Evolutionary conservation across 92 coral and sea anemone genomes (phyloP).

Genomic region (Parazoanthus swiftii): DNA sequence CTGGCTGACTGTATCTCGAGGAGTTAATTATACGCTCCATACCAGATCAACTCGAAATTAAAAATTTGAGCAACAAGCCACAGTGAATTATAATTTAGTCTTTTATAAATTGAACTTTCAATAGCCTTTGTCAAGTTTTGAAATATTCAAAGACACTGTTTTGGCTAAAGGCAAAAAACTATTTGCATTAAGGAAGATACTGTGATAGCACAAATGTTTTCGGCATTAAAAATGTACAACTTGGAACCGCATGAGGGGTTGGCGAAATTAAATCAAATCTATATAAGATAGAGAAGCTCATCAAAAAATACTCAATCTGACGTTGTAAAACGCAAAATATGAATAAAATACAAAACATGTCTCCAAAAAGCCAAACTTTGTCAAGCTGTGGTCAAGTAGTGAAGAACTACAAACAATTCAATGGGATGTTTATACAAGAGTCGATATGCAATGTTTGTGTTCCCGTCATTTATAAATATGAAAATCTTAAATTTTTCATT

Average conservation of each 20-base stretch:
- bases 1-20: slow-evolving; percentile 2
- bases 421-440: background rate
- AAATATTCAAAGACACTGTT: background rate
- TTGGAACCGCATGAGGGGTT: background rate
- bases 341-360: background rate
- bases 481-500: background rate
- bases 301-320: slow-evolving; percentile 14
- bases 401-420: background rate
- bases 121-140: background rate
- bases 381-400: slow-evolving; percentile 30
- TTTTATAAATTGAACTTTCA: background rate
- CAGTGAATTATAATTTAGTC: background rate
- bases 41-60: background rate
- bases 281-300: background rate
- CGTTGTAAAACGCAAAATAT: slow-evolving; percentile 10
- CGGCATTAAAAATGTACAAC: background rate
- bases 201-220: background rate
- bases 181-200: background rate
- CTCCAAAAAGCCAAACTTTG: slow-evolving; percentile 31
- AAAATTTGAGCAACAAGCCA: background rate
- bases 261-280: slow-evolving; percentile 27
- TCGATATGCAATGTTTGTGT: background rate
- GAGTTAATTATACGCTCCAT: slow-evolving; percentile 16
- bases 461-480: background rate
- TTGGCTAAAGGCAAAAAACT: background rate